Base-by-base conservation (phyloP, 2,797 vertebrate species). In the Megaceryle alcyon region DNA sequence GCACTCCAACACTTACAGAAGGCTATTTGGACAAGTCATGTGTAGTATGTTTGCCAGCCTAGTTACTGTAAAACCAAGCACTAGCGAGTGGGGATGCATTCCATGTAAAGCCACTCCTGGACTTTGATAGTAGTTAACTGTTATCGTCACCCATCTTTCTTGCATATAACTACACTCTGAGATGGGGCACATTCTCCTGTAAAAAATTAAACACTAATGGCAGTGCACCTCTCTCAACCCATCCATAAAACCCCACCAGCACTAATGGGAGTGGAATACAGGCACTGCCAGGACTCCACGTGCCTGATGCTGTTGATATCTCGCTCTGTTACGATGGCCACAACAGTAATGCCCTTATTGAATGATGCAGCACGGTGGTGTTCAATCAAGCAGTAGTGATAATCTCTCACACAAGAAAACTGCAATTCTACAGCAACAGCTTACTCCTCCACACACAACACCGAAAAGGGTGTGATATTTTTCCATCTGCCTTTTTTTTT, bases 181-280 rank as follows among this genome's bases (percentile, higher is more conserved):
- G 86, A 56, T 5, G 44, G 60, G 20, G 53, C 37, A 89, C 63
- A 75, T 70, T 76, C 59, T 84, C 79, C 75, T 92, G 88, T 95
- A 90, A 95, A 95, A 94, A 86, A 82, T 81, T 65, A 94, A 94
- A 94, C 61, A 10, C 86, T 92, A 86, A 87, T 33, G 68, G 86
- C 64, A 85, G 57, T 28, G 57, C 54, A 46, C 66, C 23, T 75
- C 78, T 61, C 83, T 80, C 86, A 85, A 64, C 33, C 35, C 53
- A 61, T 9, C 81, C 59, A 17, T 56, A 61, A 89, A 92, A 75
- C 44, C 68, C 44, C 59, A 20, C 39, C 43, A 44, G 59, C 0
- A 0, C 8, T 79, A n/a, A 49, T 2, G 46, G 64, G 73, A 80
- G 53, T 1, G 60, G 64, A 57, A 22, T 2, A 39, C 9, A 28